Evolutionary conservation across 2,797 vertebrate genomes (phyloP), one percentile per base, ranked within the genome.

Genomic region (Octomys mimax): DNA sequence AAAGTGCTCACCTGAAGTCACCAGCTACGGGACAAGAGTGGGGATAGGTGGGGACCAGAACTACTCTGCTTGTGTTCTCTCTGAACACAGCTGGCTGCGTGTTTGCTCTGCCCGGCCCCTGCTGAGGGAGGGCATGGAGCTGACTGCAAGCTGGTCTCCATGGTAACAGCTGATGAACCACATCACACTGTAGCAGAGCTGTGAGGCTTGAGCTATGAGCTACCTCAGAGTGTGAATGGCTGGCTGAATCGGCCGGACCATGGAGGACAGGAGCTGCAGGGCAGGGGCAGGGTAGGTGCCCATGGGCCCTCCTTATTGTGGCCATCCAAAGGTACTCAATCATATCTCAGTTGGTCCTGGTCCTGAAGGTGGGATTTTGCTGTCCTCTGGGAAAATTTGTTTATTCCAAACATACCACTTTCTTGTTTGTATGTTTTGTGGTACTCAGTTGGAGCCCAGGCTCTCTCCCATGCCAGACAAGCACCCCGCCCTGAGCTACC

Each of bases 91-190:
- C 91, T 61, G 87, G 78, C 68, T 49, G 33, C 68, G 16, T 88
- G 71, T 70, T 12, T n/a, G 59, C 95, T 83, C 33, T 81, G 94
- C 84, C 87, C 0, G 10, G 89, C 87, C 85, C 7, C 33, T 52
- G 79, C 81, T 52, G 90, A 49, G 28, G 79, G 84, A 96, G 88
- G 92, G 89, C 92, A 70, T n/a, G 0, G 88, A 28, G 79, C 93
- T 64, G 87, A 86, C 68, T 59, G 94, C 82, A 57, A 93, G 86
- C 83, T 39, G 77, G 95, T 98, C 95, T 97, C 97, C 95, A 97
- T 97, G 95, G 95, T 82, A 96, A 97, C 97, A 75, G 73, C 90
- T 21, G 93, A 94, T 0, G 82, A 95, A 78, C n/a, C 78, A 77
- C 73, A 22, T 82, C 46, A 1, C 73, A 49, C 11, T 57, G 49